Evolutionary conservation across 2,113 vertebrate species (phyloP).

Genomic region (Piliocolobus tephrosceles): DNA sequence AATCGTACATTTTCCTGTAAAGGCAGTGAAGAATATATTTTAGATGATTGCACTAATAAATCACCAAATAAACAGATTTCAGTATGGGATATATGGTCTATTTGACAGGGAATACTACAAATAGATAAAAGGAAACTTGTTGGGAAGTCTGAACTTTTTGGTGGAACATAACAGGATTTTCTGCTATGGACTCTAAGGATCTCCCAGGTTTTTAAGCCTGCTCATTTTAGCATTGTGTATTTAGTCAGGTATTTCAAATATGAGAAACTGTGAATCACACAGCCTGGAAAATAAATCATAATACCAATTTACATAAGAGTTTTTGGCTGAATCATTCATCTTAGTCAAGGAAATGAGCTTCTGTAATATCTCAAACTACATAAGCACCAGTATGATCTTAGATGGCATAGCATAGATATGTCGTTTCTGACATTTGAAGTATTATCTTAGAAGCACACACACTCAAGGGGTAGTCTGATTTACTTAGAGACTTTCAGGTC

Average conservation of each 20-base stretch:
- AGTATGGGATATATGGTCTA: neutral
- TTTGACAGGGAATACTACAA: neutral
- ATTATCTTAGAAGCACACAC: neutral
- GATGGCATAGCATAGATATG: neutral
- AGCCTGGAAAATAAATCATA: neutral
- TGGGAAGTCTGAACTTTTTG: neutral
- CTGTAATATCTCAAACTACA: neutral
- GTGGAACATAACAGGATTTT: neutral
- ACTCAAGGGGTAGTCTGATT: neutral
- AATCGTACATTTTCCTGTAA: neutral
- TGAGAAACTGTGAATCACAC: neutral
- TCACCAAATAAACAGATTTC: neutral
- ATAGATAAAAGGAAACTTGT: neutral
- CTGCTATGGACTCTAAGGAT: neutral
- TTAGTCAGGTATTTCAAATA: neutral
- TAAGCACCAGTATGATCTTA: neutral
- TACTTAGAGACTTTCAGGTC: neutral
- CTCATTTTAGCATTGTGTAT: neutral
- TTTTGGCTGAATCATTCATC: neutral
- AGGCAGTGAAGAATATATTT: neutral
- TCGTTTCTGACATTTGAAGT: neutral
- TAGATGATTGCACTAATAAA: neutral
- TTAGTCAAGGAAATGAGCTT: neutral
- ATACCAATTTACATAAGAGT: neutral
- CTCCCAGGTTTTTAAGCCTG: neutral